Base-by-base conservation (phyloP, 2,888 invertebrate genomes). In the Drosophila greeni region DNA sequence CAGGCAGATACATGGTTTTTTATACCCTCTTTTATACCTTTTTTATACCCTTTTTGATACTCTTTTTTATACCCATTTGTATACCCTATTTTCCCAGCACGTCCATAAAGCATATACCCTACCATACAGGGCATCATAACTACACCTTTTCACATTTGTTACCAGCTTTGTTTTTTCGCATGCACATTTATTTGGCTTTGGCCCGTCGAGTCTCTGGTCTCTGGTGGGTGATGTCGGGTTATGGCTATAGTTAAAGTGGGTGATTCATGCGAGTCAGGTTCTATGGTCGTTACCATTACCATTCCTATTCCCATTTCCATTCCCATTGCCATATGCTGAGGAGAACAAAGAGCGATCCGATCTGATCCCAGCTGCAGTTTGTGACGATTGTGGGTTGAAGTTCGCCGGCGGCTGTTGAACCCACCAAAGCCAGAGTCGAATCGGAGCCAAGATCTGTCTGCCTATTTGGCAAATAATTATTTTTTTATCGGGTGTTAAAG, bases 371-470 rank as follows among this genome's bases (percentile, higher is more conserved):
- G 47, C 51, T 42, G 66, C 48, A 24, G 26, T 42, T 33, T 34
- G 8, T 20, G 56, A 26, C 39, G 59, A 48, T 47, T 62, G 82
- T 76, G 72, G 78, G 84, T 77, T 83, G 78, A 83, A 76, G 78
- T 81, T 76, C 81, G 81, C 74, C 74, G 16, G 20, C 37, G 82
- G 60, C 68, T 65, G 62, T 80, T 83, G 81, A 77, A 71, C 75
- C 49, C 72, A 16, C 29, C 20, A 43, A 23, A 42, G 40, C n/a
- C 6, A 11, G 11, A 37, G 18, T 5, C 18, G 7, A 42, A 65
- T 54, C 55, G 34, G 23, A 56, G 68, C 65, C 57, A 34, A 47
- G 56, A 61, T 65, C 60, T 42, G 59, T 33, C 59, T 62, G 60
- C 31, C 47, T 24, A 42, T 56, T 67, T 49, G 51, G 60, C 40